Percentiles rank a stretch among this genome's conserved stretches.
These are phyloP conservation scores for Paralichthys olivaceus DNA, from an alignment of 2,113 vertebrate genomes.

Conservation along the genomic window DNA sequence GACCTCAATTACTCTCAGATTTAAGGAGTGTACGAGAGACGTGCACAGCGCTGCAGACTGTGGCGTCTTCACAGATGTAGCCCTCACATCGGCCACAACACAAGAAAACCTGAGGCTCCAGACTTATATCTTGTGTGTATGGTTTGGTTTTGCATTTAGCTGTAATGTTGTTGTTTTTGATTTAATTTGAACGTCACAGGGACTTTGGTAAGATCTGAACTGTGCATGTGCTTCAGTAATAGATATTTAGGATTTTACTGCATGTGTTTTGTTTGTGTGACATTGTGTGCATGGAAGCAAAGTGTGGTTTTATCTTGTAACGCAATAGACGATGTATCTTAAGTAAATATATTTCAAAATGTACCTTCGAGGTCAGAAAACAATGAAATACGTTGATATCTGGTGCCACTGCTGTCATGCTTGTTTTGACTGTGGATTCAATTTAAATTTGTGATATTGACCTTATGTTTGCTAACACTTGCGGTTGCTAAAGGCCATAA, in stretches of 20 bases:
- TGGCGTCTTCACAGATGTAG: constrained; percentile 1
- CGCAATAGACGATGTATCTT: too few relatives aligned
- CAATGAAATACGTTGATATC: neutral
- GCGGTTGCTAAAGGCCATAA: neutral
- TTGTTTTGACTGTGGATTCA: neutral
- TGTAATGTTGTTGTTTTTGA: neutral
- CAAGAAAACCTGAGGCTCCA: constrained; percentile 15
- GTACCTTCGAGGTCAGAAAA: too few relatives aligned
- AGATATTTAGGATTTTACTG: constrained; percentile 20
- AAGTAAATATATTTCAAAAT: too few relatives aligned
- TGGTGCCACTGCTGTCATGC: neutral
- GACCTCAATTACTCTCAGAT: neutral
- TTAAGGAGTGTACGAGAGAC: neutral
- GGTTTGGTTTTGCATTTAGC: constrained; percentile 7
- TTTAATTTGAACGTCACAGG: neutral
- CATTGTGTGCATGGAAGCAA: constrained; percentile 26
- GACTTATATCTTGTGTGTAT: constrained; percentile 19
- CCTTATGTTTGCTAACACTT: neutral
- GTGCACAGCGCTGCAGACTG: constrained; percentile 1
- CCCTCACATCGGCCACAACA: constrained; percentile 9
- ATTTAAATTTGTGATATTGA: neutral
- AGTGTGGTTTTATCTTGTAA: neutral
- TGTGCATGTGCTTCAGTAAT: constrained; percentile 24
- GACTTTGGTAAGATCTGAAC: constrained; percentile 15
- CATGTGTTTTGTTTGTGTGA: constrained; percentile 33